Percentiles rank a stretch among this genome's conserved stretches.
Evolutionary conservation across 1,140 invertebrate species (phyloP).

Genomic region (Papilio polyxenes): DNA sequence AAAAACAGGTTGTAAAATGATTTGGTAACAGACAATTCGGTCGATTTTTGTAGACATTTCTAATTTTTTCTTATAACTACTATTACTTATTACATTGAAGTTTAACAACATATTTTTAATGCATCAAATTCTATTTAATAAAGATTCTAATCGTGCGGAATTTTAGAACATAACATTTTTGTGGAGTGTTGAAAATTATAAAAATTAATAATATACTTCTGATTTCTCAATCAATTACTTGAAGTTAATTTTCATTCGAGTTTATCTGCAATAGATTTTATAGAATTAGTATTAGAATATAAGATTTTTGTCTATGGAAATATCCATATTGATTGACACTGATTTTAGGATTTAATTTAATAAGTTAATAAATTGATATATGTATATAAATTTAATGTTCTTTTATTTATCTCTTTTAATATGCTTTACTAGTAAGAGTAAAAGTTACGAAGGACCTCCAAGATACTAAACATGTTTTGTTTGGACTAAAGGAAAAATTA

Average conservation of each 20-base stretch:
- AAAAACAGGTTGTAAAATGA: neutral
- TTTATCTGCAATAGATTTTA: slow-evolving; percentile 24
- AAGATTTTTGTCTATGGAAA: slow-evolving; percentile 56
- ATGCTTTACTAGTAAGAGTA: neutral
- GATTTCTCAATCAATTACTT: neutral
- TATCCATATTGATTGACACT: slow-evolving; percentile 58
- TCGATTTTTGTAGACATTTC: neutral
- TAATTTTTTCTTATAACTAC: neutral
- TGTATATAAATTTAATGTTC: slow-evolving; percentile 32
- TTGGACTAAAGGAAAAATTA: too few species aligned
- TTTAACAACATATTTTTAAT: neutral
- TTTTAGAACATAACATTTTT: neutral
- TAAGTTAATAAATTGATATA: slow-evolving; percentile 68
- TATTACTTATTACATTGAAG: too few species aligned
- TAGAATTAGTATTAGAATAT: slow-evolving; percentile 46
- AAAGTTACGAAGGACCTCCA: neutral
- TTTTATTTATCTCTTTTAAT: slow-evolving; percentile 41
- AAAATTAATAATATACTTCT: neutral
- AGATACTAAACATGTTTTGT: neutral
- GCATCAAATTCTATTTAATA: neutral
- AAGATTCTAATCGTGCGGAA: neutral
- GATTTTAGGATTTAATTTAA: slow-evolving; percentile 54
- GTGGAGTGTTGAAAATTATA: neutral
- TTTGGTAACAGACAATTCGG: neutral
- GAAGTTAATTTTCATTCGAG: neutral